Evolutionary conservation across 2,113 vertebrate genomes (phyloP), one percentile per base, ranked within the genome.

Genomic region (Apeltes quadracus): DNA sequence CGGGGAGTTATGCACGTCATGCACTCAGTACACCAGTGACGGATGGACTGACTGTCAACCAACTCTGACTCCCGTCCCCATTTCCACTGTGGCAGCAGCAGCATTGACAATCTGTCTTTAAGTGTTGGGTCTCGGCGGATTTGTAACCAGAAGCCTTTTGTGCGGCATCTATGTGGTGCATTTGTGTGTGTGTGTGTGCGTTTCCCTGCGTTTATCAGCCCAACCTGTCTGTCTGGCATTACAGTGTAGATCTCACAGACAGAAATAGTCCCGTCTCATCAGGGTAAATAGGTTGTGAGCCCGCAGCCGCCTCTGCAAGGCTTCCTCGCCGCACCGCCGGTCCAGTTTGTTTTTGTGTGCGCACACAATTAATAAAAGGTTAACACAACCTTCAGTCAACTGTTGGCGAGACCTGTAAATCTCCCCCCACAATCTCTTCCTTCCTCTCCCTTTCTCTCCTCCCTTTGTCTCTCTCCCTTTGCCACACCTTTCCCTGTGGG

Each of bases 401-500:
- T 83, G 84, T 63, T 85, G 69, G 78, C 70, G 80, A 84, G 82
- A 76, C 75, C 71, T 83, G 75, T 85, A 90, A 89, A 92, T 89
- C 90, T 87, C 84, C 76, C 78, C 61, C 65, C 29, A 59, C 88
- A 90, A 92, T 89, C 87, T 90, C 88, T 88, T 91, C 87, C 91
- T 92, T 92, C 90, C 89, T 90, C 85, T 90, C 69, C 77, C 85
- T 86, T 87, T 88, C 88, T 88, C 88, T 88, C 86, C 73, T 82
- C 82, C 79, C 83, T 91, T 92, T 92, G 87, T 92, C 77, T 90
- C 79, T 72, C 79, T 88, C 72, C 67, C 82, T 83, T 65, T 70
- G 87, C 87, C 87, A 90, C 91, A 88, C 91, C 91, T 91, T 91
- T 78, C 87, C 91, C 82, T 56, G 77, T 79, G 89, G 90, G 79